Conservation (phyloP, 2,797 vertebrate genomes). For the Tragelaphus oryx region DNA sequence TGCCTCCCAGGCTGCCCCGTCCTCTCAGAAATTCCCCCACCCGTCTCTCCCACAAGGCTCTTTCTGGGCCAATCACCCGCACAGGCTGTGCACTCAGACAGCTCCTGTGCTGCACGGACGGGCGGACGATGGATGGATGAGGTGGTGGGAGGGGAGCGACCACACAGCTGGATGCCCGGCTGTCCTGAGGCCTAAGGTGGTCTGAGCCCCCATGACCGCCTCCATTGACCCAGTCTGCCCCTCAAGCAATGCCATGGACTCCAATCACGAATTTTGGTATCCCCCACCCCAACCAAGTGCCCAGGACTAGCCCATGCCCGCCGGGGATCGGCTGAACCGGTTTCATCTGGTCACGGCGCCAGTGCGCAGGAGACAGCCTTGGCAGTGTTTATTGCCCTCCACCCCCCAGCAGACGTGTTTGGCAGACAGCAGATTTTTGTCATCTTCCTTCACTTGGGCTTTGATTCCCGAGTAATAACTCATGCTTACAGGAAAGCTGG, state of each 20-base stretch:
- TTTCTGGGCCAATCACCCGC: background rate
- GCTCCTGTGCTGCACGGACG: background rate
- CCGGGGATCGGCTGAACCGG: fast-evolving
- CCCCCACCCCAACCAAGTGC: background rate
- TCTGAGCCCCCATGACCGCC: background rate
- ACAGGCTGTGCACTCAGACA: background rate
- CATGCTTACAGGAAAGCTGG: background rate
- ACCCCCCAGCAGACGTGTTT: background rate
- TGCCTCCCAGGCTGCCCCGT: fast-evolving
- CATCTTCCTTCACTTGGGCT: background rate
- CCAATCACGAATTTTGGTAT: fast-evolving
- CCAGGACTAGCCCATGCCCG: fast-evolving
- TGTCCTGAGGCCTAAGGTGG: background rate
- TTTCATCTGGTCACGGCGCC: background rate
- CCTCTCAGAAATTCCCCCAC: background rate
- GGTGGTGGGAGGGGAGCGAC: fast-evolving
- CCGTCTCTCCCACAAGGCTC: too few species aligned
- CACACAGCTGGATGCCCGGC: too few species aligned
- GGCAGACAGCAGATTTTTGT: background rate
- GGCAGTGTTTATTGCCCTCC: background rate
- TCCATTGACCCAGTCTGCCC: background rate
- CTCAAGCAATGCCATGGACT: background rate
- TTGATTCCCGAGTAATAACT: background rate
- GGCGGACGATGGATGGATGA: too few species aligned
- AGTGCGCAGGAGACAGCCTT: background rate